Evolutionary conservation across 2,888 invertebrate genomes (phyloP), one percentile per base, ranked within the genome.

Genomic region (Patella ulyssiponensis): DNA sequence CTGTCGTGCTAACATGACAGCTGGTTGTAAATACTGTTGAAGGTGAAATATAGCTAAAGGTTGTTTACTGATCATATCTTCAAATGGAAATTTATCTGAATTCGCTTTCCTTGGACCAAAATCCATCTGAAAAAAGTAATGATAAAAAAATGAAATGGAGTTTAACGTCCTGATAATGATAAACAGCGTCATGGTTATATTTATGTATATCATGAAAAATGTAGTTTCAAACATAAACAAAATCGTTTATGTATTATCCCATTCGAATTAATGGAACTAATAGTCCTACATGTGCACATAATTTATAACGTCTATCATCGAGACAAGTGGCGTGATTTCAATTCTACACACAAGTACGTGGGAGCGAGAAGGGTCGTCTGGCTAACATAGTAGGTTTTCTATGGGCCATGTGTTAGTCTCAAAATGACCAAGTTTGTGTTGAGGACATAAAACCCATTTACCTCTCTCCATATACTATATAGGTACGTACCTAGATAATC

Each of bases 41-140:
- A 90, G 84, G 78, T 85, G 86, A 20, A 87, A 86, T 53, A 90
- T 89, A 78, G 87, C 85, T 52, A 86, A 81, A n/a, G 90, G 89
- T 74, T 89, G 89, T 69, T 86, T 86, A 51, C 87, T 82, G 12
- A 88, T 85, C 79, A 90, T 83, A 33, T 90, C 89, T 78, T 89
- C 89, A 76, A 88, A 85, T 53, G 88, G 84, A 20, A 84, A 79
- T 77, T 83, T 83, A 27, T 87, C 87, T 4, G 80, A 77, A 56
- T 77, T 81, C 1, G 78, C 51, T 20, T 82, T 81, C 20, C 80
- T 71, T 44, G 78, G 80, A 14, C 87, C 87, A 80, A 88, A 88
- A 75, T 90, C 88, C 85, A 90, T 85, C 88, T 90, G 80, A 14
- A 84, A 74, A 53, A 17, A 51, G 17, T 33, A 71, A 17, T 3